A percentile compares a stretch with the other conserved stretches of the same genome.
Evolutionary conservation across 2,113 vertebrate species (phyloP).

Genomic region (Cynopterus brachyotis): DNA sequence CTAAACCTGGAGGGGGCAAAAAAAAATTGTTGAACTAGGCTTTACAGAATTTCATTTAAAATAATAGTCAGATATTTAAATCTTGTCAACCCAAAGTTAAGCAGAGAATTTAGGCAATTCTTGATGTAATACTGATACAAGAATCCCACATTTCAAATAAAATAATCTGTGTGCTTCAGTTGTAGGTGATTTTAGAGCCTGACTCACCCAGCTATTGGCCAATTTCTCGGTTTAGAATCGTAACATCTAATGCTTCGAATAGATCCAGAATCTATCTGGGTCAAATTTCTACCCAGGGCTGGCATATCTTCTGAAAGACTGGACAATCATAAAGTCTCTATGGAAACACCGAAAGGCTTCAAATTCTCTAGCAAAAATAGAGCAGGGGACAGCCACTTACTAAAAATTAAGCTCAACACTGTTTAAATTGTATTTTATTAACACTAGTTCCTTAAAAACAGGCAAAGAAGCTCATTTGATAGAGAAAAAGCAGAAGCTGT

Average conservation of each 20-base stretch:
- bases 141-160: not conserved
- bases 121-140: not conserved
- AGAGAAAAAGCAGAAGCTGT: not conserved
- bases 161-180: not conserved
- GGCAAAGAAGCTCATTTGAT: not conserved
- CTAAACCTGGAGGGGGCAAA: not conserved
- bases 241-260: not conserved
- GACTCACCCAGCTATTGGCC: not conserved
- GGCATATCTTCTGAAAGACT: not conserved
- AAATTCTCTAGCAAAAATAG: not conserved
- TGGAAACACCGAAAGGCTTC: not conserved
- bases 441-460: not conserved
- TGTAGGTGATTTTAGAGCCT: not conserved
- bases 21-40: not conserved
- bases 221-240: not conserved
- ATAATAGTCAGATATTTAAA: not conserved
- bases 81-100: not conserved
- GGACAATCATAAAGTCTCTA: not conserved
- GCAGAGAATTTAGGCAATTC: not conserved
- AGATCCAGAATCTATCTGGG: not conserved
- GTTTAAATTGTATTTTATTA: not conserved
- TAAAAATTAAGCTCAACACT: not conserved
- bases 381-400: not conserved
- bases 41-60: not conserved
- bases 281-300: not conserved